Base-by-base conservation (phyloP, 2,797 vertebrate genomes). In the Adrianichthys oophorus region DNA sequence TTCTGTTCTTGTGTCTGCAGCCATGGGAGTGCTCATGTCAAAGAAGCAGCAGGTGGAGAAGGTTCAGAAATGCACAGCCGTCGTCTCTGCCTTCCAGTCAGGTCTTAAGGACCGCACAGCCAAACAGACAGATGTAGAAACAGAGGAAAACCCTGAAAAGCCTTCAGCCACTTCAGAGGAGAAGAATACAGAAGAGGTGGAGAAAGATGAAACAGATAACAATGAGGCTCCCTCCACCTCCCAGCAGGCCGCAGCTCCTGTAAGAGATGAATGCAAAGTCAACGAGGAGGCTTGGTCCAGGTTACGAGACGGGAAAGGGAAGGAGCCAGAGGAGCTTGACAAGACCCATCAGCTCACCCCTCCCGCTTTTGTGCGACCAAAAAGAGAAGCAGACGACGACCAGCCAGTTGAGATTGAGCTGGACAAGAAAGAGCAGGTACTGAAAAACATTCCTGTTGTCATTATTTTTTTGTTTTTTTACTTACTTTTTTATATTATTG, bases 1-100 rank as follows among this genome's bases (percentile, higher is more conserved):
- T 7, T 73, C n/a, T 72, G 26, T 57, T 43, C 18, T 15, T 71
- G 51, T 50, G 32, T 66, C 63, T 67, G 24, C 32, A 95, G 90
- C 85, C 92, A 99, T 99, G 97, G 97, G 97, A 71, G 97, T 98
- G 70, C 89, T 99, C 17, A 90, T 89, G 90, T 91, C 90, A 94
- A 96, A 95, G 89, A 94, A 95, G 74, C 95, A 98, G 91, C 96
- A 96, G n/a, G 96, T 98, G 88, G 95, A 98, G 87, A 96, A 96
- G 90, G 97, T 98, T 54, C 97, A 98, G 90, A 98, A 95, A 82
- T 96, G 96, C 89, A 98, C 76, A 45, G 89, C 94, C 18, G 97
- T 98, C 0, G 95, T 98, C 65, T 95, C 94, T 0, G 97, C 97
- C 52, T 98, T 98, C 82, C 96, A 97, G 79, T 90, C 95, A 0